Base-by-base conservation (phyloP, 2,888 invertebrate species). In the Spialia ferax region DNA sequence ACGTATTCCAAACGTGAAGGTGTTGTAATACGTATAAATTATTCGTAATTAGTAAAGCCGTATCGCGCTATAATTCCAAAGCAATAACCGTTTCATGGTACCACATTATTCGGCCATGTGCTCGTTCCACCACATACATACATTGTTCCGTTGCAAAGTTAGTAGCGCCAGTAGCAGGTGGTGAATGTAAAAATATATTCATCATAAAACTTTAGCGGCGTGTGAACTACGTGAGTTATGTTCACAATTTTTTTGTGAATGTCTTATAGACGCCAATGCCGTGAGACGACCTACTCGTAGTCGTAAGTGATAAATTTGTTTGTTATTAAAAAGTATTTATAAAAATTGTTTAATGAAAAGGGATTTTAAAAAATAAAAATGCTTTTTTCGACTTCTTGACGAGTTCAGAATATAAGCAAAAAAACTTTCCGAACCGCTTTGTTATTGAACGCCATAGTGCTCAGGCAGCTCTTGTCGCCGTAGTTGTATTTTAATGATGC, bases 401-500 rank as follows among this genome's bases (percentile, higher is more conserved):
- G n/a, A 42, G 15, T 42, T 7, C 15, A 1, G 22, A 38, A 23
- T 13, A 45, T 1, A 11, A 15, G 11, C 15, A 26, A 15, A 59
- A 32, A 61, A 22, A n/a, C 20, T 61, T 50, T 10, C n/a, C 8
- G 23, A n/a, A n/a, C n/a, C 35, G 29, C 23, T n/a, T 60, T 29
- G 29, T 60, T 45, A 55, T 10, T 32, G 20, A 63, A 35, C 38
- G 55, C 13, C 35, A 57, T 50, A 59, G n/a, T 38, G 48, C 29
- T 52, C 8, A 10, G 63, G 23, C 29, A 50, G 29, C 32, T 52
- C 42, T 52, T 55, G 22, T 32, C 50, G 10, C 32, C 32, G 32
- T 61, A 61, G 50, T 61, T 48, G 61, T 50, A 38, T 50, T 52
- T 59, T 63, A 69, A 64, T 57, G 71, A 73, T 68, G 71, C 73